phyloP scores from a whole-genome alignment of 2,113 vertebrate species.

The Chrysochloris asiatica region DNA sequence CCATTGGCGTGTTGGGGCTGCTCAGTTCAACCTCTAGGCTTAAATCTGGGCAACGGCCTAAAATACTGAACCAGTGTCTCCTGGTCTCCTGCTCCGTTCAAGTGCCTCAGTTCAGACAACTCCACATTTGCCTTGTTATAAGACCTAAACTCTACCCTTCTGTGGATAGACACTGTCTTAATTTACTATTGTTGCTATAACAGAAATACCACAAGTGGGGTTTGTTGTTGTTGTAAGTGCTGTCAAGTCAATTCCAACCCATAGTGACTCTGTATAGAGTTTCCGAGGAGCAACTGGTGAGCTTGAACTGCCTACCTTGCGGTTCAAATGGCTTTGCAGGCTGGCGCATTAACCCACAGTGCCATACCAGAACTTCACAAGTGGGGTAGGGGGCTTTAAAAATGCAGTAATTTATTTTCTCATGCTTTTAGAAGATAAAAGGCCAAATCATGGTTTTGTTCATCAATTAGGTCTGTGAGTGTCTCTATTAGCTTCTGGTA shows the following conservation, averaged over 20 bases:
- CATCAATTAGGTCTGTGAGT: background rate
- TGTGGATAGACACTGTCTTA: background rate
- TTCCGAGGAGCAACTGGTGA: no score
- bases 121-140: background rate
- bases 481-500: background rate
- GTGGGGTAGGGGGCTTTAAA: background rate
- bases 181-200: background rate
- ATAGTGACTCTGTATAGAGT: no score
- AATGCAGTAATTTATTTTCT: background rate
- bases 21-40: background rate
- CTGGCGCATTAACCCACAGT: no score
- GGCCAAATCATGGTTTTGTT: background rate
- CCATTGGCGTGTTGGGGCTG: rapidly evolving
- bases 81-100: background rate
- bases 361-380: no score
- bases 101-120: background rate
- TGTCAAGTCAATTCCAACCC: no score
- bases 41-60: background rate
- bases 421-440: background rate
- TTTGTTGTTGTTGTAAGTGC: no score
- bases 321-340: no score
- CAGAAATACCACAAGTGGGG: background rate
- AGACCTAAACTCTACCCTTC: background rate
- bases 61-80: background rate
- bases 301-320: no score